Evolutionary conservation across 92 coral and sea anemone species (phyloP).

Genomic region (Palythoa grandiflora): DNA sequence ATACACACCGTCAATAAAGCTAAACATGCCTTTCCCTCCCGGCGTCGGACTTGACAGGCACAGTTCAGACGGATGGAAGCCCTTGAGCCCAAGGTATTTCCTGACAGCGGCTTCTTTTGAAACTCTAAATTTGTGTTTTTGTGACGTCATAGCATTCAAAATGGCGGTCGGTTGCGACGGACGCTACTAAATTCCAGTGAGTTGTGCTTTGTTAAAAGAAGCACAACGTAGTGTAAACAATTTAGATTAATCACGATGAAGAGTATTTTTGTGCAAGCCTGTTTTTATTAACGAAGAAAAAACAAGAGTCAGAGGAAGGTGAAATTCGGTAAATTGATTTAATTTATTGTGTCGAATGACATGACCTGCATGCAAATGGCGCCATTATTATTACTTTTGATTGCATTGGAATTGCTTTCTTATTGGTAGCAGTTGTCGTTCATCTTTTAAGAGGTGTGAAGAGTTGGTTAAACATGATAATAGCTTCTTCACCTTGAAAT

Average conservation of each 20-base stretch:
- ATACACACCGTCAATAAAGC: too few species aligned
- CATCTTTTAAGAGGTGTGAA: slow-evolving; percentile 20
- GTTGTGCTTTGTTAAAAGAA: slow-evolving; percentile 6
- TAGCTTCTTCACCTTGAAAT: background rate
- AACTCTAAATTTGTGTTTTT: background rate
- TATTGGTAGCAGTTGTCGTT: background rate
- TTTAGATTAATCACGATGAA: slow-evolving; percentile 24
- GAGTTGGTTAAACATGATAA: slow-evolving; percentile 21
- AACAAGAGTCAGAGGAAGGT: background rate
- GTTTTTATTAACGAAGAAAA: background rate
- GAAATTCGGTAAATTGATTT: background rate
- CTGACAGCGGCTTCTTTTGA: background rate
- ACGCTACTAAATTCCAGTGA: slow-evolving; percentile 59
- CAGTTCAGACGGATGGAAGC: too few species aligned
- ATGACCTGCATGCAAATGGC: background rate
- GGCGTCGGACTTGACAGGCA: too few species aligned
- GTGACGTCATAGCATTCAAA: slow-evolving; percentile 80
- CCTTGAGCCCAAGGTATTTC: slow-evolving; percentile 10
- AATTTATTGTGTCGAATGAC: background rate
- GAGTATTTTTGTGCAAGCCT: background rate
- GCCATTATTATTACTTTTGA: background rate
- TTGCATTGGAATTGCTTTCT: slow-evolving; percentile 3
- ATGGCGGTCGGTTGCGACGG: slow-evolving; percentile 97
- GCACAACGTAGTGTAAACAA: slow-evolving; percentile 15
- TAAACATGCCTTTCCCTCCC: too few species aligned